Base-by-base conservation (phyloP, 2,888 invertebrate species). In the Cyaniris semiargus region DNA sequence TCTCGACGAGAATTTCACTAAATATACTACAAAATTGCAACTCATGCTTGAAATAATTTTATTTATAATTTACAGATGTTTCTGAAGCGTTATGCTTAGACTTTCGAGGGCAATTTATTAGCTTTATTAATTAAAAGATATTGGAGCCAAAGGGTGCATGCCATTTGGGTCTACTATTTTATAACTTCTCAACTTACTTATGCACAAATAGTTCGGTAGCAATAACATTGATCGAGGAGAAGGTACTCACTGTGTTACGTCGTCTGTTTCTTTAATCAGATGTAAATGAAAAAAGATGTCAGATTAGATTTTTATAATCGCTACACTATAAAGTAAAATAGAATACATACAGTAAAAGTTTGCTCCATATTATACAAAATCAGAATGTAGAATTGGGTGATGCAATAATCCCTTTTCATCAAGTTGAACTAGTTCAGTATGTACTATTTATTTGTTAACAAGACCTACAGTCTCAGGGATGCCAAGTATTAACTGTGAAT, bases 401-500 rank as follows among this genome's bases (percentile, higher is more conserved):
- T 66, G 66, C 4, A 31, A 66, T 66, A 18, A 18, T 31, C 27
- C 27, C 27, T 31, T 66, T 66, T 13, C 27, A 66, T 58, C 58
- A 58, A 58, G 58, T 58, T 21, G 27, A 66, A 31, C 66, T 66
- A 27, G 60, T 66, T 66, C 60, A 66, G 60, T 23, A 66, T 66
- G n/a, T 21, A 21, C 70, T 72, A 74, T 53, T 27, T 74, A 74
- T 74, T 53, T 74, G 44, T 74, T 74, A 53, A 27, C 74, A 53
- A 74, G 48, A 18, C 44, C 23, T 48, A 15, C 53, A 53, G 38
- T 74, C 18, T 31, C 8, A 6, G 23, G 53, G 53, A 44, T 74
- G 53, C 72, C 72, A 72, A 72, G 71, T 72, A 72, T 72, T 72
- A 72, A 72, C 74, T 74, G 53, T 23, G 74, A 31, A 74, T 74